Evolutionary conservation across 2,888 invertebrate genomes (phyloP), one percentile per base, ranked within the genome.

Genomic region (Halocaridina rubra): DNA sequence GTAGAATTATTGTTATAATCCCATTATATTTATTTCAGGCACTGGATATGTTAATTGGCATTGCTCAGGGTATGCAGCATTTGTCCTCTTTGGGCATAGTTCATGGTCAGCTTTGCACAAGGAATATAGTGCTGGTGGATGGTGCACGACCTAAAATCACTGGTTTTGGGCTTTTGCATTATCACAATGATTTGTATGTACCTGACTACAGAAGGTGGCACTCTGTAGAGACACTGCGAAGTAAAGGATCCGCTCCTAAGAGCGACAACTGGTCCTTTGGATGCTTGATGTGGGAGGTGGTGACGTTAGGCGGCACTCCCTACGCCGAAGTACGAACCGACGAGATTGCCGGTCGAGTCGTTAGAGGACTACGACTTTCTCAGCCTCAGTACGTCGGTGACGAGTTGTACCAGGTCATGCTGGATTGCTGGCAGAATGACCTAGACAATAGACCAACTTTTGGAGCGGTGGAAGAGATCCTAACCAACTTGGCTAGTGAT

Each of bases 221-320:
- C 7, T 94, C 96, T 0, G 93, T 94, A 29, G 97, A 97, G 91
- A 94, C 95, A 89, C 92, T 96, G 88, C 93, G 94, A 33, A 91
- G 91, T 81, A 94, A 93, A 76, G 93, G 94, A 74, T 94, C 93
- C 89, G 93, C 94, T n/a, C 91, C 92, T 3, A 94, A 95, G 89
- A 95, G 95, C 80, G 96, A 96, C 89, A 93, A 96, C 4, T 97
- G 96, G 96, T 95, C 96, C 0, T 96, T 94, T 90, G 96, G 95
- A 0, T 94, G 95, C 85, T 90, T 96, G 13, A 91, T 96, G 86
- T 97, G 96, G 96, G 97, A 97, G 91, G 94, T 95, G 86, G 92
- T 95, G 89, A 94, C 95, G 3, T 91, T 96, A 90, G 96, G 95
- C 53, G 96, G 94, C 0, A 96, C 96, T 0, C 95, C 95, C 0